Evolutionary conservation across 2,797 vertebrate genomes (phyloP).

Genomic region (Rhinophrynus dorsalis): DNA sequence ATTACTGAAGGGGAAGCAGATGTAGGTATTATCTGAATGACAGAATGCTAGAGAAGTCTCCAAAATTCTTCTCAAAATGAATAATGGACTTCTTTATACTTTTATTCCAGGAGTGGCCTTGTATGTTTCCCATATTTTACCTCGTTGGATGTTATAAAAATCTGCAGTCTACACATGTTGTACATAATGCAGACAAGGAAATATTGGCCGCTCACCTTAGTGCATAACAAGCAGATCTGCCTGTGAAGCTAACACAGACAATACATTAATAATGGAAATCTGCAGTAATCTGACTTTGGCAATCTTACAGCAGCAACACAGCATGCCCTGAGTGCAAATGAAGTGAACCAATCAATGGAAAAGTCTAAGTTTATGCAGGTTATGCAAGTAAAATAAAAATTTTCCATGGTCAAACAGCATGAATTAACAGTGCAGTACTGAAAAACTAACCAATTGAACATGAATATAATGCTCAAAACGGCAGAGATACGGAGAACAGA

Average conservation of each 20-base stretch:
- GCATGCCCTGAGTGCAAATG: slow-evolving; percentile 44
- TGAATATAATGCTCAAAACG: too few relatives aligned
- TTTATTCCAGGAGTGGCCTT: too few relatives aligned
- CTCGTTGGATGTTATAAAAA: too few relatives aligned
- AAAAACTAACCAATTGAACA: too few relatives aligned
- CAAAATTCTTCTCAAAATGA: too few relatives aligned
- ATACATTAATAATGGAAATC: slow-evolving; percentile 45
- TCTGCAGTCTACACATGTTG: background rate
- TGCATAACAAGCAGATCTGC: slow-evolving; percentile 16
- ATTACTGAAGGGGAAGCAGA: too few relatives aligned
- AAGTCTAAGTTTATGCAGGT: slow-evolving; percentile 4
- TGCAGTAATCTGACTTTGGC: slow-evolving; percentile 33
- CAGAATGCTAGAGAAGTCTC: too few relatives aligned
- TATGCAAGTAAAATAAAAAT: slow-evolving; percentile 3
- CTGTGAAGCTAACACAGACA: slow-evolving; percentile 21
- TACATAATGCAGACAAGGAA: background rate
- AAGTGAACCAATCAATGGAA: slow-evolving; percentile 36
- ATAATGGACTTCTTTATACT: too few relatives aligned
- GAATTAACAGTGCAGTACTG: background rate
- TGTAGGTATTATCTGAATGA: too few relatives aligned
- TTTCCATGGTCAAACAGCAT: background rate
- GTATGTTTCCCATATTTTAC: background rate
- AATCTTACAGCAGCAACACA: slow-evolving; percentile 27
- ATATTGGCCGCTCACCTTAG: slow-evolving; percentile 4
- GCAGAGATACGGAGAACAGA: too few relatives aligned